A percentile compares a stretch with the other conserved stretches of the same genome.
These are phyloP conservation scores for Eucriotettix oculatus DNA, from an alignment of 2,888 invertebrate species.

Conservation along the genomic window DNA sequence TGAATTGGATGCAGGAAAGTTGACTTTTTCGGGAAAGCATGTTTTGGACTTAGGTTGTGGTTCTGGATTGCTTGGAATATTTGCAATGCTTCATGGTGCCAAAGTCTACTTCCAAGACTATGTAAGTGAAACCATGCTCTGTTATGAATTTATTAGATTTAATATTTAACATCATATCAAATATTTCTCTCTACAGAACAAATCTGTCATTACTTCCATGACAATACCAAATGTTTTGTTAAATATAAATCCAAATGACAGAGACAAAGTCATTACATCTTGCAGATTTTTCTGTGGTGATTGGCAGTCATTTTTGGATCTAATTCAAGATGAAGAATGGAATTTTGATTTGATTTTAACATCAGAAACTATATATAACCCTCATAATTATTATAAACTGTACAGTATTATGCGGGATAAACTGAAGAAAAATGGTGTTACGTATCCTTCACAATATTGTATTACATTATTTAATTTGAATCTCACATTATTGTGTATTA, in stretches of 20 bases:
- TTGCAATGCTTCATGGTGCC: constrained; percentile 49
- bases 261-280: constrained; percentile 17
- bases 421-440: constrained; percentile 41
- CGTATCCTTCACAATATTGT: constrained; percentile 34
- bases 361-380: constrained; percentile 87
- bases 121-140: constrained; percentile 37
- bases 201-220: constrained; percentile 59
- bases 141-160: too few relatives aligned
- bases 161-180: neutral
- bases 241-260: constrained; percentile 36
- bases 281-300: constrained; percentile 48
- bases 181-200: constrained; percentile 45
- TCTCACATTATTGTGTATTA: too few relatives aligned
- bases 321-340: constrained; percentile 23
- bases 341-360: constrained; percentile 76
- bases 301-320: constrained; percentile 43
- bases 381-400: constrained; percentile 59
- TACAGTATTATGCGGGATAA: constrained; percentile 45
- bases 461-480: too few relatives aligned
- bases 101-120: constrained; percentile 83
- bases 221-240: constrained; percentile 68
- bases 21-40: constrained; percentile 30
- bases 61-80: constrained; percentile 72
- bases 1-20: constrained; percentile 16
- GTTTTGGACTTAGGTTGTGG: constrained; percentile 90